A percentile compares a stretch with the other conserved stretches of the same genome.
These are phyloP conservation scores for Chaenocephalus aceratus DNA, from an alignment of 2,113 vertebrate genomes.

Conservation along the genomic window DNA sequence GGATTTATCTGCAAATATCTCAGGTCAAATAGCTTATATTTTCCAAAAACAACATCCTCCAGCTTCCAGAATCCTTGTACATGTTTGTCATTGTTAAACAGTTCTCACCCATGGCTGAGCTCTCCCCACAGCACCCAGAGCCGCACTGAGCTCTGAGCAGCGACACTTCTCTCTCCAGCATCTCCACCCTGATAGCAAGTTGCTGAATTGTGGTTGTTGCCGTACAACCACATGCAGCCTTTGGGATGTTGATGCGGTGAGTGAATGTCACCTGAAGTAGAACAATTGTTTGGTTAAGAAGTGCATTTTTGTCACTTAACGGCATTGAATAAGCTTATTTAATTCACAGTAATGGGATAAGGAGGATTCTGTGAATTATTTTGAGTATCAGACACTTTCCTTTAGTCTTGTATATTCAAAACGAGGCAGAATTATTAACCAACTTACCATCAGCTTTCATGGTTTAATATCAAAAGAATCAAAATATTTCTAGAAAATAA, in stretches of 20 bases:
- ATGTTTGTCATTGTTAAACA: slow-evolving; percentile 3
- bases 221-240: slow-evolving; percentile 91
- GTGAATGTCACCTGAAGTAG: slow-evolving; percentile 90
- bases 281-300: background rate
- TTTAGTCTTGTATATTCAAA: background rate
- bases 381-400: background rate
- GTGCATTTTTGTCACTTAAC: background rate
- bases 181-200: slow-evolving; percentile 92
- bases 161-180: slow-evolving; percentile 96
- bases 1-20: background rate
- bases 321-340: background rate
- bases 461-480: background rate
- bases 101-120: slow-evolving; percentile 90
- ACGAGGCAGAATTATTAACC: background rate
- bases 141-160: slow-evolving; percentile 91
- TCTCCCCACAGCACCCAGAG: slow-evolving; percentile 91
- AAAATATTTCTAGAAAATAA: background rate
- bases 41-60: slow-evolving; percentile 1
- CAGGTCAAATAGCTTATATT: background rate
- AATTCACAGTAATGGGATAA: background rate
- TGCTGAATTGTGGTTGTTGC: slow-evolving; percentile 88
- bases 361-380: background rate
- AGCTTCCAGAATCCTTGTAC: too few relatives aligned
- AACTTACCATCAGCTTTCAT: background rate
- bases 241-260: slow-evolving; percentile 96